These are phyloP conservation scores for Arrhamphus sclerolepis DNA, from an alignment of 2,797 vertebrate genomes.

Conservation along the genomic window DNA sequence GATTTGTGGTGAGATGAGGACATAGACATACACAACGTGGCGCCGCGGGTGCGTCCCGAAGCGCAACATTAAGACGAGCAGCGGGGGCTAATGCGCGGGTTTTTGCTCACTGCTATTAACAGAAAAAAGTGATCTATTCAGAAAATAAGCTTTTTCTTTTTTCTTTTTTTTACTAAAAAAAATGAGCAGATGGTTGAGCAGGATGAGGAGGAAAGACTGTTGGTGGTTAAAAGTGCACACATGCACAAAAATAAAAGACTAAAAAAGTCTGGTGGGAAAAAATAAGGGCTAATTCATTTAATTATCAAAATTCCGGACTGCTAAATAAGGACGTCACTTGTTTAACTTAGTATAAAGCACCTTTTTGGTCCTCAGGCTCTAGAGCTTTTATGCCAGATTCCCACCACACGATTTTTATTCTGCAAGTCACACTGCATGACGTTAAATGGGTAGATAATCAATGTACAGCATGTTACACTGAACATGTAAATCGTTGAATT, in stretches of 20 bases:
- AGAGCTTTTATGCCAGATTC: conserved; percentile 30
- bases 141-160: conserved; percentile 30
- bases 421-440: too few species aligned
- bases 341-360: conserved; percentile 56
- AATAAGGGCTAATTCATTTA: conserved; percentile 67
- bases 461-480: too few species aligned
- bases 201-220: conserved; percentile 49
- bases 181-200: conserved; percentile 58
- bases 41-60: conserved; percentile 50
- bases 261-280: conserved; percentile 57
- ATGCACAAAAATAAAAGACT: neutral
- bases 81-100: conserved; percentile 41
- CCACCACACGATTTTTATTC: too few species aligned
- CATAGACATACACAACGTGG: conserved; percentile 17
- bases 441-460: too few species aligned
- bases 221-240: conserved; percentile 40
- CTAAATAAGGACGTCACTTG: conserved; percentile 62
- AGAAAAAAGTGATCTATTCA: conserved; percentile 51
- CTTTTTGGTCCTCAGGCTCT: conserved; percentile 31
- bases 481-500: too few species aligned
- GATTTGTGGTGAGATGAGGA: conserved; percentile 46
- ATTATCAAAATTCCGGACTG: conserved; percentile 57
- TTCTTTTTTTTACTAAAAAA: too few species aligned
- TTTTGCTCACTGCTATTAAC: conserved; percentile 48
- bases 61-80: conserved; percentile 64